phyloP scores from a whole-genome alignment of 2,888 invertebrate species.

The Hyles lineata region DNA sequence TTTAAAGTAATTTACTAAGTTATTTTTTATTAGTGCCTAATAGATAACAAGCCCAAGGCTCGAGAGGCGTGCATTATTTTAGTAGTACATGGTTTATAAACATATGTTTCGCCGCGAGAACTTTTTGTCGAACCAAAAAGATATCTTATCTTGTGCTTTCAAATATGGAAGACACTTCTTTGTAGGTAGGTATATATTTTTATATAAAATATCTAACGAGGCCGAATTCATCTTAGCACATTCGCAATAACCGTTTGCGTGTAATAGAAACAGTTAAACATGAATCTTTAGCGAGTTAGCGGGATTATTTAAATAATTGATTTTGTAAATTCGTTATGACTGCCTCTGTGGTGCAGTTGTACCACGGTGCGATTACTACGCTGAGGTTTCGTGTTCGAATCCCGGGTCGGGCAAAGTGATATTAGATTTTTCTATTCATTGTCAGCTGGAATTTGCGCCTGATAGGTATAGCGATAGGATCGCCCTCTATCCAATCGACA shows the following conservation, averaged over 20 bases:
- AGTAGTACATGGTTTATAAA: too few species aligned
- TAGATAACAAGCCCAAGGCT: neutral
- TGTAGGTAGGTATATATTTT: neutral
- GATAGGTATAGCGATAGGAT: too few species aligned
- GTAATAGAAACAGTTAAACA: constrained; percentile 18
- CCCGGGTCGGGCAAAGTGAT: too few species aligned
- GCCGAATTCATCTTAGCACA: constrained; percentile 12
- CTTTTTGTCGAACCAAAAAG: neutral
- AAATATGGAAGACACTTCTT: neutral
- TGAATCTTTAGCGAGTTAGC: constrained; percentile 14
- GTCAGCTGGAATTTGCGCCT: too few species aligned
- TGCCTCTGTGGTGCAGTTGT: too few species aligned
- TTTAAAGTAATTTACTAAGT: neutral
- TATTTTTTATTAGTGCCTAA: neutral
- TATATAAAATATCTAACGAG: constrained; percentile 8
- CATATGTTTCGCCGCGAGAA: neutral
- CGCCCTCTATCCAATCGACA: too few species aligned
- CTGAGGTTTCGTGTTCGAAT: too few species aligned
- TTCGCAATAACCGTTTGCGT: constrained; percentile 14
- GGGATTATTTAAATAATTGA: constrained; percentile 12
- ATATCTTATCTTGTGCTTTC: neutral
- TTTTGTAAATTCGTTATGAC: constrained; percentile 14
- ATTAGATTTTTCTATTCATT: too few species aligned
- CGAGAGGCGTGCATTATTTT: neutral
- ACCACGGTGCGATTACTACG: too few species aligned